Conservation (phyloP, 1,140 invertebrate species). For the Archegozetes longisetosus region DNA sequence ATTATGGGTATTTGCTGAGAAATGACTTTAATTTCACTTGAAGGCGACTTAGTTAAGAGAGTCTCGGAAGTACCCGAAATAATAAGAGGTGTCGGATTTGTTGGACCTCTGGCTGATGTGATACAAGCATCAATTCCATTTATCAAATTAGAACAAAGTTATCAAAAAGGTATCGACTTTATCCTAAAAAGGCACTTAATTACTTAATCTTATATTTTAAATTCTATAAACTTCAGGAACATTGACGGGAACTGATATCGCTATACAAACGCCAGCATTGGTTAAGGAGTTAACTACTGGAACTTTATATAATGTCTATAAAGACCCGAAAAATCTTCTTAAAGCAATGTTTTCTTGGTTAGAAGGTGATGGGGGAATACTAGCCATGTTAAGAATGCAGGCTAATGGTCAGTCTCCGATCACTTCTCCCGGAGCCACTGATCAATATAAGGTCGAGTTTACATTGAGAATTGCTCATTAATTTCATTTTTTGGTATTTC, state of each 20-base stretch:
- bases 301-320: not conserved
- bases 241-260: not conserved
- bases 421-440: not conserved
- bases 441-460: not conserved
- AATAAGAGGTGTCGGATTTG: not conserved
- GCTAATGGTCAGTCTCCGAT: not conserved
- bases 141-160: not conserved
- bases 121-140: not conserved
- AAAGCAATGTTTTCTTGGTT: not conserved
- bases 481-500: no score
- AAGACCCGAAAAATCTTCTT: not conserved
- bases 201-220: no score
- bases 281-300: not conserved
- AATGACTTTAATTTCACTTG: no score
- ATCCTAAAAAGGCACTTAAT: no score
- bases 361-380: not conserved
- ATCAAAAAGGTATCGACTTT: no score
- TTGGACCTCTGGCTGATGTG: not conserved
- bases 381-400: not conserved
- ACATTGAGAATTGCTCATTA: no score
- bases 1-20: not conserved
- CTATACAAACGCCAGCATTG: not conserved
- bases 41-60: not conserved
- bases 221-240: no score
- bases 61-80: not conserved